These are phyloP conservation scores for Conger conger DNA, from an alignment of 2,113 vertebrate genomes.

Conservation along the genomic window DNA sequence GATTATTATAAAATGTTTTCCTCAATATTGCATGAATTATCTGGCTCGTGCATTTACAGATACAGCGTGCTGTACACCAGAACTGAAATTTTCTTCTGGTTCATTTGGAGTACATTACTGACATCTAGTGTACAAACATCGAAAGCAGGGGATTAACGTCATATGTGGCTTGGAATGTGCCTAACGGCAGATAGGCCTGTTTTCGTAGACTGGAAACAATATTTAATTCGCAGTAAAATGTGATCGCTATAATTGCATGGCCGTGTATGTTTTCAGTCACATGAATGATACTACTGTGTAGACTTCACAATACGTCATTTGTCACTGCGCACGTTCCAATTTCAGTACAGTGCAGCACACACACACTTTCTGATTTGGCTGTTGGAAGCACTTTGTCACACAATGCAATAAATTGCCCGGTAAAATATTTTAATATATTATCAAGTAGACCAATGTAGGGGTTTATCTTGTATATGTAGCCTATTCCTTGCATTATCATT, in stretches of 20 bases:
- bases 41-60: background rate
- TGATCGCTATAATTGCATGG: too few relatives aligned
- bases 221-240: too few relatives aligned
- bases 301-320: background rate
- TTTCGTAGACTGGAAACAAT: background rate
- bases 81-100: background rate
- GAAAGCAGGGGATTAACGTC: background rate
- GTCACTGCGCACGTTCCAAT: too few relatives aligned
- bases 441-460: too few relatives aligned
- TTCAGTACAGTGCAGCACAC: too few relatives aligned
- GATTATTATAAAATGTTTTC: too few relatives aligned
- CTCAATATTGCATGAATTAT: background rate
- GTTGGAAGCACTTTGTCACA: too few relatives aligned
- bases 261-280: background rate
- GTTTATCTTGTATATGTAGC: too few relatives aligned
- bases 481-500: too few relatives aligned
- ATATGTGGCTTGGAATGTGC: background rate
- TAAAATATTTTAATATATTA: too few relatives aligned
- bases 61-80: background rate
- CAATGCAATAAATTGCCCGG: too few relatives aligned
- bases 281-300: background rate
- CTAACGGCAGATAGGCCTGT: background rate
- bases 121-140: conserved; percentile 40
- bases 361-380: too few relatives aligned
- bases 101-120: conserved; percentile 39